A percentile compares a stretch with the other conserved stretches of the same genome.
Evolutionary conservation across 2,113 vertebrate species (phyloP).

Genomic region (Buteo buteo): DNA sequence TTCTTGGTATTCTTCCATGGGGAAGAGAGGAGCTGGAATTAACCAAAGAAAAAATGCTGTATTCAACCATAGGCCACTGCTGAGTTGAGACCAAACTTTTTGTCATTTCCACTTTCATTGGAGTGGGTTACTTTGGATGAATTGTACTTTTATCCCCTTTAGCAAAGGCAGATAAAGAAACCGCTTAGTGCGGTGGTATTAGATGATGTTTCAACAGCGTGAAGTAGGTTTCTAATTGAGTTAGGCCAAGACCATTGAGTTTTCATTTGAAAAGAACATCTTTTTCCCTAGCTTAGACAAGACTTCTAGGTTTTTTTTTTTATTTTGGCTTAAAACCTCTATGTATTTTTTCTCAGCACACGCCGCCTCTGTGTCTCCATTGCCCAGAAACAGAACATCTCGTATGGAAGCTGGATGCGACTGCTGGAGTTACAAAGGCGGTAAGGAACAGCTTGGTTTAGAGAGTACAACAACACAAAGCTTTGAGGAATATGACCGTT

Average conservation of each 20-base stretch:
- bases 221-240: background rate
- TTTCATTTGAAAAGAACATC: background rate
- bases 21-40: background rate
- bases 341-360: background rate
- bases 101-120: background rate
- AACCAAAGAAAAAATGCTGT: background rate
- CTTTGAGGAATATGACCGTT: background rate
- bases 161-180: slow-evolving; percentile 9
- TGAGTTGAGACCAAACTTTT: background rate
- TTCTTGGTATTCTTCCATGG: background rate
- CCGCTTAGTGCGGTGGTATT: background rate
- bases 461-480: background rate
- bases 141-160: background rate
- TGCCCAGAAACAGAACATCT: background rate
- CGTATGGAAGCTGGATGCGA: background rate
- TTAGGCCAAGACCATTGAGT: background rate
- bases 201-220: background rate
- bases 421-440: background rate
- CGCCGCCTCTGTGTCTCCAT: background rate
- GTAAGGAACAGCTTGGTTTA: background rate
- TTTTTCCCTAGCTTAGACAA: background rate
- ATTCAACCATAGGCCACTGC: background rate
- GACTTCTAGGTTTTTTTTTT: background rate
- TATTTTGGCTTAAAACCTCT: background rate
- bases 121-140: background rate